Conservation (phyloP, 2,797 vertebrate genomes). For the Taeniopygia guttata region DNA sequence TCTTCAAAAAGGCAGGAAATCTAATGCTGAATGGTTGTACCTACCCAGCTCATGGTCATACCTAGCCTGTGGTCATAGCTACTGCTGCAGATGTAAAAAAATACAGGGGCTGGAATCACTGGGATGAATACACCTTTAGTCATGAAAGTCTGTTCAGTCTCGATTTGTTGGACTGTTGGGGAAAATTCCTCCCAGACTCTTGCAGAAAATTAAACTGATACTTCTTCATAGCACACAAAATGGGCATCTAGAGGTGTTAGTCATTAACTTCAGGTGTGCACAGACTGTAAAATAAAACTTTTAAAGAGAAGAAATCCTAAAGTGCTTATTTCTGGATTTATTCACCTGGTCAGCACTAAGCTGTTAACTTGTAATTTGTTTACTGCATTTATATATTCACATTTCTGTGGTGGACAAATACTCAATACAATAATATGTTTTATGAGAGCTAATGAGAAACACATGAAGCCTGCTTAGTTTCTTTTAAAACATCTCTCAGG, state of each 20-base stretch:
- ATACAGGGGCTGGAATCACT: not conserved
- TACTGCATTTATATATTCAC: not conserved
- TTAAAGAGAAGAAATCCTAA: not conserved
- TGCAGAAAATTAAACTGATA: not conserved
- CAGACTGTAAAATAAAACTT: not conserved
- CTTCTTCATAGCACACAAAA: not conserved
- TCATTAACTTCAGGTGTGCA: not conserved
- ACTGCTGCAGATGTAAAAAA: not conserved
- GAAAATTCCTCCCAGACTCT: not conserved
- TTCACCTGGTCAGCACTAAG: not conserved
- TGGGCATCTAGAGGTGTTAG: not conserved
- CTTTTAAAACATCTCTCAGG: constrained; percentile 6
- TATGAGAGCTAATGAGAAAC: not conserved
- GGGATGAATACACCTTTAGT: not conserved
- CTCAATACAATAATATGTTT: not conserved
- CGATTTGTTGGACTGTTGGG: not conserved
- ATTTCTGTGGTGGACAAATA: not conserved
- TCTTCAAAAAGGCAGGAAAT: not conserved
- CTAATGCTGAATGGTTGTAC: not conserved
- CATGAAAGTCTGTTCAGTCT: not conserved
- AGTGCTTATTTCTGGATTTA: not conserved
- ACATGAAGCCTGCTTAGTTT: not conserved
- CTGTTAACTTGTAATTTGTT: not conserved
- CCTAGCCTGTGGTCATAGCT: not conserved
- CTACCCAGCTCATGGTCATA: not conserved